These are phyloP conservation scores for Cromileptes altivelis DNA, from an alignment of 2,113 vertebrate genomes.

Conservation along the genomic window DNA sequence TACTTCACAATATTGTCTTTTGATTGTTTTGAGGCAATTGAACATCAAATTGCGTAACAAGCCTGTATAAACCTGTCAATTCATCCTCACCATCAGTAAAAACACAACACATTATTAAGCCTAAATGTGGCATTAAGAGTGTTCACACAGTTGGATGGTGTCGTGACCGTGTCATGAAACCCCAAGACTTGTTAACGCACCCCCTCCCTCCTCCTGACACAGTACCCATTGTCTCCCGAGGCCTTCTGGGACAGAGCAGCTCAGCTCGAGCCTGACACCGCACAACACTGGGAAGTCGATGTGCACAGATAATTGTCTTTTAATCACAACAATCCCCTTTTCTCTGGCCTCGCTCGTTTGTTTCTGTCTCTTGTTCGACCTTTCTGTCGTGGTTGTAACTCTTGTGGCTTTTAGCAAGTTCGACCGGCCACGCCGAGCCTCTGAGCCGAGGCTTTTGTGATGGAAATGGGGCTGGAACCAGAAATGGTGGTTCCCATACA, in stretches of 20 bases:
- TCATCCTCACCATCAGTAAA: not conserved
- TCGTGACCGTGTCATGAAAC: slow-evolving; percentile 61
- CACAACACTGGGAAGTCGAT: slow-evolving; percentile 86
- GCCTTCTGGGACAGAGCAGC: slow-evolving; percentile 78
- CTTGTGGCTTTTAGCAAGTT: slow-evolving; percentile 60
- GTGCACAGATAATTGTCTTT: slow-evolving; percentile 84
- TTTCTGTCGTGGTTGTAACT: slow-evolving; percentile 52
- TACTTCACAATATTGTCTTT: not conserved
- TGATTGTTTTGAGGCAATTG: not conserved
- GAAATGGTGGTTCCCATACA: not conserved
- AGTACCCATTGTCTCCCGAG: slow-evolving; percentile 82
- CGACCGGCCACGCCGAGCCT: not conserved
- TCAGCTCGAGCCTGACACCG: slow-evolving; percentile 86
- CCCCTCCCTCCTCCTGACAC: slow-evolving; percentile 70
- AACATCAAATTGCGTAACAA: not conserved
- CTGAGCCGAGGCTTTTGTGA: not conserved
- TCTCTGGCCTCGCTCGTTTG: slow-evolving; percentile 67
- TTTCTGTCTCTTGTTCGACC: slow-evolving; percentile 65
- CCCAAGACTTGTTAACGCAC: slow-evolving; percentile 56
- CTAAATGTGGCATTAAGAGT: slow-evolving; percentile 19
- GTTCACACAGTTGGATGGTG: slow-evolving; percentile 38
- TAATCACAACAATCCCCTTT: slow-evolving; percentile 84
- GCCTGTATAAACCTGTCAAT: not conserved
- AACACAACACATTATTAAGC: slow-evolving; percentile 10
- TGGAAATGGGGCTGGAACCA: not conserved